phyloP scores from a whole-genome alignment of 2,797 vertebrate species.

The Acanthis flammea region DNA sequence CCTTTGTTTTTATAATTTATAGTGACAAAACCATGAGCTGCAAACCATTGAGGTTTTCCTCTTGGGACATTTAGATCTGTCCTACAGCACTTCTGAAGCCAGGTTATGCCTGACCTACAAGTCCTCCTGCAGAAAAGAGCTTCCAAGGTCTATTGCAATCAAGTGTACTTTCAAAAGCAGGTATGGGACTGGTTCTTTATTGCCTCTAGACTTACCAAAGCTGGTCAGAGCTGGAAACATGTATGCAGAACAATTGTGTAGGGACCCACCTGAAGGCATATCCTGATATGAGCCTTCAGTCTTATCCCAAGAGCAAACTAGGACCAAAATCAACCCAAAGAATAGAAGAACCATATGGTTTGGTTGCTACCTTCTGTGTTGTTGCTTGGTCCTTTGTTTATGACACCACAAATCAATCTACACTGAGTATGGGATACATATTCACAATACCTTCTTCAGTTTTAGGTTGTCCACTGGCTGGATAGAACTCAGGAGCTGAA shows the following conservation, averaged over 20 bases:
- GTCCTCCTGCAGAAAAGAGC: not conserved
- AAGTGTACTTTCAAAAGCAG: not conserved
- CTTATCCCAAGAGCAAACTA: not conserved
- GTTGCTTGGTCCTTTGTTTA: not conserved
- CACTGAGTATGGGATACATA: not conserved
- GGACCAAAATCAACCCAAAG: not conserved
- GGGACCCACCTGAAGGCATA: not conserved
- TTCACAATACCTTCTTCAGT: not conserved
- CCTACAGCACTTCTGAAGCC: not conserved
- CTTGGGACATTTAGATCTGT: not conserved
- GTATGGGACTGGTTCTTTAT: not conserved
- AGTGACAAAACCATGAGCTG: not conserved
- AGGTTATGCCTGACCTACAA: not conserved
- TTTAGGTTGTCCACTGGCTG: not conserved
- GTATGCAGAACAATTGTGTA: not conserved
- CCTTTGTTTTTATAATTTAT: not conserved
- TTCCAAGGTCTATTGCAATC: not conserved
- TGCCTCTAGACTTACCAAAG: not conserved
- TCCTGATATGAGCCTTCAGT: not conserved
- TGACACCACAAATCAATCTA: not conserved
- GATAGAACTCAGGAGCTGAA: not conserved
- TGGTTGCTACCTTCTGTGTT: not conserved
- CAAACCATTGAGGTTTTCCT: not conserved
- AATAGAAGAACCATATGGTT: not conserved
- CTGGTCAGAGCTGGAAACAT: not conserved